These are phyloP conservation scores for Tor tambroides DNA, from an alignment of 2,113 vertebrate genomes.

Conservation along the genomic window DNA sequence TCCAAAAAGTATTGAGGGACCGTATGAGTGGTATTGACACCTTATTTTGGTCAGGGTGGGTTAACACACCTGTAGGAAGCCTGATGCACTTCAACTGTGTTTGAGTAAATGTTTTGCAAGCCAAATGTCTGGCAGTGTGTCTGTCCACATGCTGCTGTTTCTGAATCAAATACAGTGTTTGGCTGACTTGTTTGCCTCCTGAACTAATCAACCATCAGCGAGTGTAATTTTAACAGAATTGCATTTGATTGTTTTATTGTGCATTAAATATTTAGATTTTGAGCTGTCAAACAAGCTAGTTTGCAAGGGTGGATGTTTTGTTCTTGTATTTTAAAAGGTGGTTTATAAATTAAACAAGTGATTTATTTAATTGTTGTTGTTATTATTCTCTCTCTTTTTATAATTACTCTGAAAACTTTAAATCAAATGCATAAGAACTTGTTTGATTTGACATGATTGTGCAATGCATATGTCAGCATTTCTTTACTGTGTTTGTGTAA, in stretches of 20 bases:
- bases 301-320: not conserved
- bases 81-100: not conserved
- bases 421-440: not conserved
- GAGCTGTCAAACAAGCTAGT: not conserved
- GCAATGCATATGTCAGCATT: constrained; percentile 7
- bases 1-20: not conserved
- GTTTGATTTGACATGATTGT: not conserved
- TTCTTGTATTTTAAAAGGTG: not conserved
- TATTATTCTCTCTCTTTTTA: not conserved
- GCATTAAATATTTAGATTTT: not conserved
- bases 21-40: not conserved
- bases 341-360: not conserved
- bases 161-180: not conserved
- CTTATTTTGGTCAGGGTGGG: not conserved
- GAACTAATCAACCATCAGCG: not conserved
- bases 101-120: constrained; percentile 28
- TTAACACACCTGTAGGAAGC: constrained; percentile 18
- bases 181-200: not conserved
- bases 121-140: constrained; percentile 8
- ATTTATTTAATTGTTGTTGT: not conserved
- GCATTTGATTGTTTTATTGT: not conserved
- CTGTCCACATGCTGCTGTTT: not conserved
- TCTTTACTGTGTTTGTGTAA: constrained; percentile 10
- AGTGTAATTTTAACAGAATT: not conserved
- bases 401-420: not conserved